A percentile compares a stretch with the other conserved stretches of the same genome.
These are phyloP conservation scores for Acleris literana DNA, from an alignment of 2,888 invertebrate species.

Conservation along the genomic window DNA sequence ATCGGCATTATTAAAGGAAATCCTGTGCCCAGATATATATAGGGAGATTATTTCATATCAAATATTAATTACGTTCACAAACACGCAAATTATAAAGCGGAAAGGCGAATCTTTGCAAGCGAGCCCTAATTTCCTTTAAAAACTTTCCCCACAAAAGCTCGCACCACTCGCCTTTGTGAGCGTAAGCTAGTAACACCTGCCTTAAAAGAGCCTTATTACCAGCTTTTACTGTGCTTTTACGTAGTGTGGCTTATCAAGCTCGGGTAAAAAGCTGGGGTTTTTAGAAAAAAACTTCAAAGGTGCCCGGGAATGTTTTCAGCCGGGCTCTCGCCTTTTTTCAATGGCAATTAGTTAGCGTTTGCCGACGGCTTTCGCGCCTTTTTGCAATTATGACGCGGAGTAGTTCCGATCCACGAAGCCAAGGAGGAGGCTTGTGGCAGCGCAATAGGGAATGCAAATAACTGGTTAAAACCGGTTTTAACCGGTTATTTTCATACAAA, in stretches of 20 bases:
- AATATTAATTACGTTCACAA: constrained; percentile 20
- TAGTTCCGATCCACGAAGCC: constrained; percentile 49
- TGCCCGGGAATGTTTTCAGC: constrained; percentile 75
- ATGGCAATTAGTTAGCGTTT: constrained; percentile 84
- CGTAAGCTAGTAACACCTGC: constrained; percentile 70
- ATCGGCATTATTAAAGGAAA: too few species aligned
- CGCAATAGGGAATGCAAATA: too few species aligned
- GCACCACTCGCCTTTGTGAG: constrained; percentile 63
- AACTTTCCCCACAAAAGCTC: constrained; percentile 55
- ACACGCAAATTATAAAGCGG: constrained; percentile 22
- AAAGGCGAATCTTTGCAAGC: constrained; percentile 9
- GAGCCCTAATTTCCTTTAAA: constrained; percentile 32
- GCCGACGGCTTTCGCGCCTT: constrained; percentile 68
- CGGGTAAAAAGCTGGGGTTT: constrained; percentile 64
- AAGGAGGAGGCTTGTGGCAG: constrained; percentile 43
- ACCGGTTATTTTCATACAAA: too few species aligned
- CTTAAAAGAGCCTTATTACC: constrained; percentile 74
- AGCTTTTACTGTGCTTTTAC: constrained; percentile 55
- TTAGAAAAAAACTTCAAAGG: constrained; percentile 78
- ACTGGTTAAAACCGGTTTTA: too few species aligned
- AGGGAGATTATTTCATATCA: background rate
- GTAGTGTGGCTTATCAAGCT: constrained; percentile 79
- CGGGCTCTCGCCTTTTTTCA: constrained; percentile 84
- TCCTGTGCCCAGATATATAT: background rate
- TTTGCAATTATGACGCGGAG: constrained; percentile 74